Conservation (phyloP, 2,797 vertebrate species). For the Dryobates pubescens region DNA sequence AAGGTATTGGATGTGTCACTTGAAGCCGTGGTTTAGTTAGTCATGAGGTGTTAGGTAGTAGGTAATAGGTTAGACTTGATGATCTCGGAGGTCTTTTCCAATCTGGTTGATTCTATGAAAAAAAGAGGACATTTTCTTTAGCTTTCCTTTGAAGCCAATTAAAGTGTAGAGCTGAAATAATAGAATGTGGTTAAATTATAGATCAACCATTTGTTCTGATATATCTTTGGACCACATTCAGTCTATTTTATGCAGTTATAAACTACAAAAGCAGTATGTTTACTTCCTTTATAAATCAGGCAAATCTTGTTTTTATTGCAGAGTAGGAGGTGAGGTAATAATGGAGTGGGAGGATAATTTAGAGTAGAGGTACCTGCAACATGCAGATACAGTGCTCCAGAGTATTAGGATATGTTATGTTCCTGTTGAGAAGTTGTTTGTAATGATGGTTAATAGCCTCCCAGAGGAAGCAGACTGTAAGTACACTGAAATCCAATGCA, state of each 20-base stretch:
- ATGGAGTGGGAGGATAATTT: slow-evolving; percentile 64
- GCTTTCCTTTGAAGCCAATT: slow-evolving; percentile 36
- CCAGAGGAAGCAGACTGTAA: slow-evolving; percentile 18
- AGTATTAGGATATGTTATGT: slow-evolving; percentile 46
- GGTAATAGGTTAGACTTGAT: no score
- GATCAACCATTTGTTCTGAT: slow-evolving; percentile 31
- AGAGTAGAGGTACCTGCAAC: slow-evolving; percentile 50
- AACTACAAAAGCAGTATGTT: slow-evolving; percentile 56
- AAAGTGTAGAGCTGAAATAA: slow-evolving; percentile 55
- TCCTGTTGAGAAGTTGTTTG: slow-evolving; percentile 47
- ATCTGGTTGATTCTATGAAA: background rate
- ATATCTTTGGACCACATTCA: slow-evolving; percentile 14
- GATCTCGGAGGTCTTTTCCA: no score
- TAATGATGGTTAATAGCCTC: slow-evolving; percentile 61
- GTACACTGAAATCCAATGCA: slow-evolving; percentile 15
- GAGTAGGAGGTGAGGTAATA: slow-evolving; percentile 62
- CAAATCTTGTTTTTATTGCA: slow-evolving; percentile 64
- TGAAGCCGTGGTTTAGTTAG: no score
- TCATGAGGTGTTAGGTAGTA: no score
- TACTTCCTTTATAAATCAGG: slow-evolving; percentile 71
- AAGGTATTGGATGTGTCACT: no score
- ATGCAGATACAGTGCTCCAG: slow-evolving; percentile 45
- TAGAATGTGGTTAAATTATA: slow-evolving; percentile 45
- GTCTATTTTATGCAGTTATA: slow-evolving; percentile 58
- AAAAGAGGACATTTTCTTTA: background rate